Evolutionary conservation across 2,888 invertebrate genomes (phyloP), one percentile per base, ranked within the genome.

Genomic region (Pseudoips prasinana): DNA sequence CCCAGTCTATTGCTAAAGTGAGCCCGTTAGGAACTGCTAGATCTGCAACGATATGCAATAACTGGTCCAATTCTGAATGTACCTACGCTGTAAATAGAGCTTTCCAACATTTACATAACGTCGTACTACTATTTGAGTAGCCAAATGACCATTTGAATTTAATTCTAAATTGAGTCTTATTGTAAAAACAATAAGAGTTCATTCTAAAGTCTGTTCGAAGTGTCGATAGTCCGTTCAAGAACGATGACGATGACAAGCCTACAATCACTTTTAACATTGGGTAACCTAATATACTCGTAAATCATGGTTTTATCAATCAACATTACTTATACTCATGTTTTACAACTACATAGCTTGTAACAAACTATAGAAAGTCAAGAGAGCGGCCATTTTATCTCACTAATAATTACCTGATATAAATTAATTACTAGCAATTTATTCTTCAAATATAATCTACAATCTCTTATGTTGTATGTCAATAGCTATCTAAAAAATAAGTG

Each of bases 71-170:
- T 48, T 46, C 22, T 47, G n/a, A 58, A 41, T 53, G 48, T 48
- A 53, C 33, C n/a, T n/a, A n/a, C 34, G 4, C 50, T 20, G 45
- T 63, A 63, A 55, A 55, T 54, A 50, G 29, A 40, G 47, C 47
- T 58, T 57, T 60, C 58, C 38, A 52, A 45, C 41, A 61, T 61
- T 63, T 63, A 45, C 49, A 56, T 61, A 56, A 58, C 29, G 51
- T 34, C 42, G 22, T 20, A 27, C 22, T 20, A 14, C 9, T n/a
- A n/a, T n/a, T n/a, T n/a, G 14, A n/a, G n/a, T n/a, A n/a, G n/a
- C n/a, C n/a, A n/a, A n/a, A n/a, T n/a, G n/a, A n/a, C n/a, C n/a
- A n/a, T 14, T 14, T 5, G 14, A 14, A 14, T 5, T 14, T 14
- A 14, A 14, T 3, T 14, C 14, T 14, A 14, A 3, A 14, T 14